Base-by-base conservation (phyloP, 1,140 invertebrate species). In the Hypsibius dujardini region DNA sequence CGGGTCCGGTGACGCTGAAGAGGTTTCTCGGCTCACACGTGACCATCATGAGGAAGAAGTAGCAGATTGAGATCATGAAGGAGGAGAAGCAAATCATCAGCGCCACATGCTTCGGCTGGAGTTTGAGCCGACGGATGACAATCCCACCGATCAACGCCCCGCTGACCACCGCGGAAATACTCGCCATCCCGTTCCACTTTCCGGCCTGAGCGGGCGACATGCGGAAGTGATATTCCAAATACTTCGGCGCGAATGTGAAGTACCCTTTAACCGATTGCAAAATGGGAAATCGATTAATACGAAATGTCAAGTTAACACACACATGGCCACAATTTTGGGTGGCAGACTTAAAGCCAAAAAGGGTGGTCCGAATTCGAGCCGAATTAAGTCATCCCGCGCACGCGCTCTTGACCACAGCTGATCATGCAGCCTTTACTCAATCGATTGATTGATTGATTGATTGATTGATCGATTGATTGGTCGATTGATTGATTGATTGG, bases 11-110 rank as follows among this genome's bases (percentile, higher is more conserved):
- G 3, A 7, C 42, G 42, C 62, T 67, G 62, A 15, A 67, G 12
- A 67, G 12, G 42, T 67, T 67, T 67, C 62, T 12, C 12, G 12
- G 3, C 7, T 12, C 12, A 67, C 62, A 67, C 12, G 12, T 15
- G 12, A 67, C 62, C 42, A 67, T 12, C 62, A 67, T 67, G 12
- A 67, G 62, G 62, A 67, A 67, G 42, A 67, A 67, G 42, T 67
- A 67, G 62, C 62, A 67, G 12, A 67, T 12, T 3, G 62, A 67
- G 12, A 67, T 67, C 62, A 67, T 67, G 3, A 67, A 42, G 12
- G 62, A 67, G 62, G 62, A 67, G 42, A 67, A 15, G 42, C 62
- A 67, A 42, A 67, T 67, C 62, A 67, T 15, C 62, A 67, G 42
- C 62, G 62, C 62, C 12, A 67, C 62, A 3, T 67, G 62, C 62